Evolutionary conservation across 1,140 invertebrate genomes (phyloP).

Genomic region (Patella vulgata): DNA sequence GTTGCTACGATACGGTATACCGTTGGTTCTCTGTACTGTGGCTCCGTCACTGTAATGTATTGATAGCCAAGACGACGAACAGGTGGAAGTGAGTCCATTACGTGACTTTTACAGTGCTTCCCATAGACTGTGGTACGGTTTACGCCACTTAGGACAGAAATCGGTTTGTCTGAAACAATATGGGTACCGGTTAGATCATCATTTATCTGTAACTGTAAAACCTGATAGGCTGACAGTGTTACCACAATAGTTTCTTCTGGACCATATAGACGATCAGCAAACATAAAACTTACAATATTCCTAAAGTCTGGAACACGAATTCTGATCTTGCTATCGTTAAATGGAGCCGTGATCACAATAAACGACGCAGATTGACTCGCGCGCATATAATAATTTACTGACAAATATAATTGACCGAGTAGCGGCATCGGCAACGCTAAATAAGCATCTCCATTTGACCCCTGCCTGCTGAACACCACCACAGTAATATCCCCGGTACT

Average conservation of each 20-base stretch:
- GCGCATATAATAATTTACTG: neutral
- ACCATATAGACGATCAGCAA: conserved; percentile 2
- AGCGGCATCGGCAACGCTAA: neutral
- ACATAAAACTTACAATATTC: neutral
- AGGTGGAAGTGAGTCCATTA: conserved; percentile 8
- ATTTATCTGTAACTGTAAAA: neutral
- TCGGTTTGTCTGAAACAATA: conserved; percentile 4
- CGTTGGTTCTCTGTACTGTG: neutral
- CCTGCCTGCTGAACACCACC: neutral
- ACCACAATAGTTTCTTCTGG: neutral
- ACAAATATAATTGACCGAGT: conserved; percentile 7
- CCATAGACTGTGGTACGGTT: conserved; percentile 12
- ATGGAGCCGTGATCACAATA: conserved; percentile 10
- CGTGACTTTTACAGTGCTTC: conserved; percentile 1
- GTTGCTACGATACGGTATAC: conserved; percentile 12
- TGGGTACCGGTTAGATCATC: conserved; percentile 10
- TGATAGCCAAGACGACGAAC: neutral
- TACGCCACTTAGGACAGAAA: conserved; percentile 8
- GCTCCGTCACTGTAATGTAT: conserved; percentile 4
- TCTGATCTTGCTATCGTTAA: conserved; percentile 8
- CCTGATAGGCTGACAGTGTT: neutral
- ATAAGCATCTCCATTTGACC: conserved; percentile 11
- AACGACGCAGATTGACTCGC: neutral
- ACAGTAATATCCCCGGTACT: neutral
- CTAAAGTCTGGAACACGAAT: neutral